These are phyloP conservation scores for Notodonta dromedarius DNA, from an alignment of 2,888 invertebrate genomes.

Conservation along the genomic window DNA sequence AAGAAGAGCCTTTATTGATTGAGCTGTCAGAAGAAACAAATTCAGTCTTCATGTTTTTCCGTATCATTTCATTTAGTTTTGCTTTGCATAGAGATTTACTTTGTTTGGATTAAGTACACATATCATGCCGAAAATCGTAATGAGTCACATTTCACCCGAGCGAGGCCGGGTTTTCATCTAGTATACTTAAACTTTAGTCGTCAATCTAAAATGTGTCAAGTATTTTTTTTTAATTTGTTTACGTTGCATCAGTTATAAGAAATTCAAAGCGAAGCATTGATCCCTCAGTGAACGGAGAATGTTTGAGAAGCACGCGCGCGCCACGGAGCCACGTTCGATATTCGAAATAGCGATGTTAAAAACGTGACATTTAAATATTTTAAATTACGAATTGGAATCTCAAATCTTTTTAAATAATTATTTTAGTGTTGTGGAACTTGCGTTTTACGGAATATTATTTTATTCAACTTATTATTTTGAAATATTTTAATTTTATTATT, in stretches of 20 bases:
- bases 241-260: conserved; percentile 22
- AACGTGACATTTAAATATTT: conserved; percentile 13
- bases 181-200: background rate
- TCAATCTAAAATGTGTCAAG: conserved; percentile 11
- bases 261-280: conserved; percentile 3
- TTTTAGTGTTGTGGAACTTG: too few relatives aligned
- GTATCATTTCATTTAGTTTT: too few relatives aligned
- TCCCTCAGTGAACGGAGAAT: conserved; percentile 33
- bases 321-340: conserved; percentile 19
- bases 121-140: too few relatives aligned
- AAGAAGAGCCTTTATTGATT: too few relatives aligned
- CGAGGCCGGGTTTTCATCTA: too few relatives aligned
- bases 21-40: too few relatives aligned
- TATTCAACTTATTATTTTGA: background rate
- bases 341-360: conserved; percentile 18
- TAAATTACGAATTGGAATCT: conserved; percentile 12
- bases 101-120: too few relatives aligned
- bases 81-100: too few relatives aligned
- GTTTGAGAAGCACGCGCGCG: conserved; percentile 27
- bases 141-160: too few relatives aligned
- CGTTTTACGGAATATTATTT: too few relatives aligned
- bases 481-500: background rate
- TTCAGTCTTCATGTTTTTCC: too few relatives aligned
- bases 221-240: conserved; percentile 24
- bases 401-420: conserved; percentile 6